Evolutionary conservation across 2,888 invertebrate genomes (phyloP), one percentile per base, ranked within the genome.

Genomic region (Saturnia pavonia): DNA sequence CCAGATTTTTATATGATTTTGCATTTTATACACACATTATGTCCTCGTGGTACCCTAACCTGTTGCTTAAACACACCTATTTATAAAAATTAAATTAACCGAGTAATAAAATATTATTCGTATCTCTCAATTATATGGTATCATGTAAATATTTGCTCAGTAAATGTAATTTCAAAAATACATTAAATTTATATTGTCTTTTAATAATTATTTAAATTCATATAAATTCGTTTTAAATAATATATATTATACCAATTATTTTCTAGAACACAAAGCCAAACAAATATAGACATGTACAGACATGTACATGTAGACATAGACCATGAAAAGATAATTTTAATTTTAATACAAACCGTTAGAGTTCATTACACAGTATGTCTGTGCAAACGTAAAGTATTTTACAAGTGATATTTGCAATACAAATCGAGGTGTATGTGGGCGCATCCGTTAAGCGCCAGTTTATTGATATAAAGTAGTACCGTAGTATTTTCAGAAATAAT

Each of bases 1-100:
- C 63, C 43, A 65, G 25, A 42, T 65, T 65, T 65, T 65, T 65
- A 19, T 63, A 69, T 70, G 25, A 60, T 60, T 60, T 60, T 3
- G 25, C 25, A 60, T 60, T 60, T 60, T 60, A 54, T 54, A 60
- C 57, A 11, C 27, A 27, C 57, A 60, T 60, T 60, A 60, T 27
- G 14, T 27, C 25, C 25, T 60, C 14, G 27, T 27, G 6, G 57
- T 16, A 60, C 57, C 57, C 8, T 27, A 25, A 60, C 57, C 57
- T 60, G 57, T 60, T 60, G 25, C 57, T 60, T 60, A 4, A 1
- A 60, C 25, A 14, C 12, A 14, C 11, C 27, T 14, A 6, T 27
- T 22, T 54, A 1, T n/a, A n/a, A n/a, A n/a, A 54, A 60, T 7
- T 19, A 16, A 51, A 12, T 43, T 7, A 12, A 7, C 43, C 2